Evolutionary conservation across 2,797 vertebrate genomes (phyloP).

Genomic region (Momotus momota): DNA sequence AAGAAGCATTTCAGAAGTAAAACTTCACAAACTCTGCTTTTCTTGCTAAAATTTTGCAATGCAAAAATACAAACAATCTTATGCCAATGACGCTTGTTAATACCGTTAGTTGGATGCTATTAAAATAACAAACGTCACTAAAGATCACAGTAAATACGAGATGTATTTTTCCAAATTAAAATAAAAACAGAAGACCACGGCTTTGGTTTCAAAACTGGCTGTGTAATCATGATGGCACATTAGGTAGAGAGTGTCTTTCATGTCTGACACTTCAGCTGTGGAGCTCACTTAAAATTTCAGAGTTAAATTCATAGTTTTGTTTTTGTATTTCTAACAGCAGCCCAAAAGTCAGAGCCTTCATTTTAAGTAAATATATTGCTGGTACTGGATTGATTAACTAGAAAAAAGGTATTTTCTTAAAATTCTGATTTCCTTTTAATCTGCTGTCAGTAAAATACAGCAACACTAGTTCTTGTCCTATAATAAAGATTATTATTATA

Average conservation of each 20-base stretch:
- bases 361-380: background rate
- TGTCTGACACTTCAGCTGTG: background rate
- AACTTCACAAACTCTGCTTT: background rate
- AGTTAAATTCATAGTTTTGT: background rate
- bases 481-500: background rate
- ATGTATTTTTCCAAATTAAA: background rate
- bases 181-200: background rate
- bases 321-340: background rate
- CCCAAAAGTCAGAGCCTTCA: background rate
- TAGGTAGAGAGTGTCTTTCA: background rate
- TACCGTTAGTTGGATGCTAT: conserved; percentile 29
- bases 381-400: background rate
- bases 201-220: background rate
- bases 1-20: background rate
- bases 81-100: background rate
- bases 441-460: background rate
- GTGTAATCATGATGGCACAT: background rate
- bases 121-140: background rate
- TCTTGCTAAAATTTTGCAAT: background rate
- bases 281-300: background rate
- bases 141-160: background rate
- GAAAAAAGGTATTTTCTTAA: background rate
- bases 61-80: background rate
- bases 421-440: background rate
- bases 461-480: background rate